Base-by-base conservation (phyloP, 2,113 vertebrate species). In the Noctilio leporinus region DNA sequence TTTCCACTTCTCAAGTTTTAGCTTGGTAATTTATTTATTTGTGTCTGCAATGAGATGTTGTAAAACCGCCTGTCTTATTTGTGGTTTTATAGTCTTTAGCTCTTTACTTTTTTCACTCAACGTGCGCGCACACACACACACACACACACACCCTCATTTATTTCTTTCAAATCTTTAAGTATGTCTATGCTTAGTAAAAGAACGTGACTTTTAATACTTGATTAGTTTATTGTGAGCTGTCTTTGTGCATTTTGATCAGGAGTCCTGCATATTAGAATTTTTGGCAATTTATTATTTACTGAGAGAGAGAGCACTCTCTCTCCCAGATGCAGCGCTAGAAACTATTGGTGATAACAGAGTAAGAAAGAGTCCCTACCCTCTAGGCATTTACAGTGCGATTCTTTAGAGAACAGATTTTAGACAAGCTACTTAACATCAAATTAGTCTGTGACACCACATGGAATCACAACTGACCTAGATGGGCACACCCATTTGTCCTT, bases 391-490 rank as follows among this genome's bases (percentile, higher is more conserved):
- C 22, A 76, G 12, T 26, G 14, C 38, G 76, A 35, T 10, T 93
- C 80, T 86, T 75, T 73, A 59, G 76, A 97, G 38, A 84, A 87
- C 69, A 80, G 64, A 40, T 22, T 59, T 93, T 65, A 85, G 64
- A 96, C 93, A 91, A 67, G 5, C 90, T 49, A 97, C 12, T 87
- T 96, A 93, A 33, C 81, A 72, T 96, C 59, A 95, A 96, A 95
- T 98, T 72, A 84, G 33, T 20, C 57, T 92, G 85, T 87, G 95
- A 96, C 59, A 55, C 24, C 49, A 8, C 62, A 59, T 89, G 80
- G 97, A 95, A 53, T 97, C 86, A 55, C 86, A 73, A 2, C 86
- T 97, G 80, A 92, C 96, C 93, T 93, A 78, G 35, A 78, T 89
- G 47, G 26, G 80, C 89, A 94, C 59, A 76, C 84, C 45, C 84